Conservation (phyloP, 2,113 vertebrate genomes). For the Myxocyprinus asiaticus region DNA sequence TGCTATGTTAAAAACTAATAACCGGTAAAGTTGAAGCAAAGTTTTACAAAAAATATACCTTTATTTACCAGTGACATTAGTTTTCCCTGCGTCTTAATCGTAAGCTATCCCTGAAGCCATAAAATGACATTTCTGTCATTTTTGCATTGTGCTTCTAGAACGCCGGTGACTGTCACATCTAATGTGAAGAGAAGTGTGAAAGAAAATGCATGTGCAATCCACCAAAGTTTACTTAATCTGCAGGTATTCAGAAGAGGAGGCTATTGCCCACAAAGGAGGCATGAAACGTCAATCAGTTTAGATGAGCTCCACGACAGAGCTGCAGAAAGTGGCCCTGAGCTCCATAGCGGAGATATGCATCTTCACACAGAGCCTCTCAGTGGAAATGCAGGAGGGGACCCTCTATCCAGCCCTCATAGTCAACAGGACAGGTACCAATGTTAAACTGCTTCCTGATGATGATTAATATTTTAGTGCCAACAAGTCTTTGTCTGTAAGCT, state of each 20-base stretch:
- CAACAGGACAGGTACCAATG: conserved; percentile 22
- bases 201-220: no score
- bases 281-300: neutral
- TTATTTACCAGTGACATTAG: neutral
- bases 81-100: neutral
- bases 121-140: conserved; percentile 10
- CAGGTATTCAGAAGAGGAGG: conserved; percentile 28
- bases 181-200: no score
- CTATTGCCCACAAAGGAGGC: neutral
- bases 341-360: neutral
- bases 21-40: no score
- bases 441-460: neutral
- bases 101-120: conserved; percentile 2
- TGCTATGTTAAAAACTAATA: no score
- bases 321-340: conserved; percentile 21
- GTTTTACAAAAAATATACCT: no score
- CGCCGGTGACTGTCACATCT: no score
- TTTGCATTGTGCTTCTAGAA: conserved; percentile 4
- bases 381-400: neutral
- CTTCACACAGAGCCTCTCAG: neutral
- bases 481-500: conserved; percentile 29
- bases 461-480: conserved; percentile 7
- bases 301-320: neutral
- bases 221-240: neutral
- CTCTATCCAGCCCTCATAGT: conserved; percentile 1